Conservation (phyloP, 2,113 vertebrate genomes). For the Pithys albifrons region DNA sequence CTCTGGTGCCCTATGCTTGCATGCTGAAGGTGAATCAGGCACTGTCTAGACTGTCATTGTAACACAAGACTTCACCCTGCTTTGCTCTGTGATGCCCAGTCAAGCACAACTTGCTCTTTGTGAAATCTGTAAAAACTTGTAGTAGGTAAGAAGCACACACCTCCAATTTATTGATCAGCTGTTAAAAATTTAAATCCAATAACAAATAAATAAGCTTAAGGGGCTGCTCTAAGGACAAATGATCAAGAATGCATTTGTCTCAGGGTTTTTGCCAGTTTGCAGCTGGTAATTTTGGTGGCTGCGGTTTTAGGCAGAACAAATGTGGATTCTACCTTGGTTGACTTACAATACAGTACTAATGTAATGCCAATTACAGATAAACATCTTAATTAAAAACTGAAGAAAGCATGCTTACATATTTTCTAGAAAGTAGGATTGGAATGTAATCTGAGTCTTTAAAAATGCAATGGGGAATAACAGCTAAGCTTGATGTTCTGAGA, state of each 20-base stretch:
- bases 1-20: background rate
- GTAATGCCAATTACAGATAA: constrained; percentile 51
- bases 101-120: background rate
- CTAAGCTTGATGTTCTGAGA: constrained; percentile 7
- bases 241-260: background rate
- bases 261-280: background rate
- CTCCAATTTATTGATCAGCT: background rate
- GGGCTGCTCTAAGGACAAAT: background rate
- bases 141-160: background rate
- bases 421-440: constrained; percentile 38
- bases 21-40: background rate
- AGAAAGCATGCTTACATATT: constrained; percentile 41
- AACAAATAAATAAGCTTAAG: background rate
- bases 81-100: background rate
- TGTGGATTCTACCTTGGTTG: background rate
- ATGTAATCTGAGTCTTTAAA: constrained; percentile 24
- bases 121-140: background rate
- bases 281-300: background rate
- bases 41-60: background rate
- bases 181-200: background rate
- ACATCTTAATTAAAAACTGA: constrained; percentile 62
- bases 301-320: constrained; percentile 22
- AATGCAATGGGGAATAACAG: background rate
- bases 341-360: background rate
- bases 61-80: background rate